Conservation (phyloP, 2,113 vertebrate genomes). For the Cavia porcellus region DNA sequence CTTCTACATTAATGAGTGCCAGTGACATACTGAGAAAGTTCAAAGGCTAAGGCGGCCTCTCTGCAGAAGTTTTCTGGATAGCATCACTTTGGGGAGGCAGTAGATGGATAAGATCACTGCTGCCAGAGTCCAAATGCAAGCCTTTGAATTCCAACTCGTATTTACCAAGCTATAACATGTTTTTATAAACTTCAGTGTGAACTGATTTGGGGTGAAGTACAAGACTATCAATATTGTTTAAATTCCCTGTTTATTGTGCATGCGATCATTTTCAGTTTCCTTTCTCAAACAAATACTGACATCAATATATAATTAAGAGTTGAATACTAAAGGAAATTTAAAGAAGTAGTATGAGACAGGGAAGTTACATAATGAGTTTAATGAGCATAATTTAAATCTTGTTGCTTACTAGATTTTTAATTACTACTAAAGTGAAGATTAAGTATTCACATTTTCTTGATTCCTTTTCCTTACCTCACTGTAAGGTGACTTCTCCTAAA, state of each 20-base stretch:
- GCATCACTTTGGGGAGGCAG: not conserved
- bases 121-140: not conserved
- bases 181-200: slow-evolving; percentile 22
- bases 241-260: not conserved
- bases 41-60: not conserved
- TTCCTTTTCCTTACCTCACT: not conserved
- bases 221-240: not conserved
- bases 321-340: not conserved
- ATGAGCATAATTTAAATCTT: not conserved
- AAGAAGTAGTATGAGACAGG: not conserved
- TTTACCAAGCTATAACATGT: not conserved
- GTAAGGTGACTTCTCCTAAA: not conserved
- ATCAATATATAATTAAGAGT: not conserved
- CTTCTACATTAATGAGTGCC: not conserved
- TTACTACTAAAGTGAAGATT: not conserved
- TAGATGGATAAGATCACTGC: not conserved
- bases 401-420: not conserved
- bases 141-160: not conserved
- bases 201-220: not conserved
- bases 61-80: not conserved
- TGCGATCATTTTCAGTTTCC: not conserved
- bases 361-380: not conserved
- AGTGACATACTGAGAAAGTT: not conserved
- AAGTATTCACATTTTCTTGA: not conserved
- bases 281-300: not conserved